A percentile compares a stretch with the other conserved stretches of the same genome.
Evolutionary conservation across 1,140 invertebrate species (phyloP).

Genomic region (Neotoxoptera formosana): DNA sequence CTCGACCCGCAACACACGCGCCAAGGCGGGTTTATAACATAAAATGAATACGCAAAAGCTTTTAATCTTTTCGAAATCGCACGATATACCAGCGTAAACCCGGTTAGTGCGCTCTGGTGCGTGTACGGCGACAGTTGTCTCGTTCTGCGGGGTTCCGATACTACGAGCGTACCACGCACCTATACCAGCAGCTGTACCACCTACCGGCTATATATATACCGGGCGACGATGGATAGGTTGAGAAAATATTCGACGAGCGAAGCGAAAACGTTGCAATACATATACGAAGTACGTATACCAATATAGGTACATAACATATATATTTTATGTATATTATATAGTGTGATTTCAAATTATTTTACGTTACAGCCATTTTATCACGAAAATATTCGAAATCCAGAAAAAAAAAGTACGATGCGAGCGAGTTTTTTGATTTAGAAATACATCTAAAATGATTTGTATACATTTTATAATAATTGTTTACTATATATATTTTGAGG

Average conservation of each 20-base stretch:
- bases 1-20: neutral
- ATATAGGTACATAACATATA: too few relatives aligned
- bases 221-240: neutral
- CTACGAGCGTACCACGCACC: too few relatives aligned
- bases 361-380: too few relatives aligned
- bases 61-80: neutral
- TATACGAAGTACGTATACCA: constrained; percentile 41
- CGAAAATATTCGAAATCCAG: too few relatives aligned
- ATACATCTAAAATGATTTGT: too few relatives aligned
- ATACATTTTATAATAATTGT: too few relatives aligned
- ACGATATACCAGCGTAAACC: neutral
- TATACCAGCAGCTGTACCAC: too few relatives aligned
- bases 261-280: constrained; percentile 45
- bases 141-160: neutral
- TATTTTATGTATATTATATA: too few relatives aligned
- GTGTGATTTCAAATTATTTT: too few relatives aligned
- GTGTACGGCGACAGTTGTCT: neutral
- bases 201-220: neutral
- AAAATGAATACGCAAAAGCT: neutral
- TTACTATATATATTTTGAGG: too few relatives aligned
- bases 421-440: too few relatives aligned
- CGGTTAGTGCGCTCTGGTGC: neutral
- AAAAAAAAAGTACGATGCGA: too few relatives aligned
- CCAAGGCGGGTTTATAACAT: neutral
- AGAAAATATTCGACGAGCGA: neutral